Percentiles rank a stretch among this genome's conserved stretches.
Evolutionary conservation across 2,113 vertebrate species (phyloP).

Genomic region (Neotragus pygmaeus): DNA sequence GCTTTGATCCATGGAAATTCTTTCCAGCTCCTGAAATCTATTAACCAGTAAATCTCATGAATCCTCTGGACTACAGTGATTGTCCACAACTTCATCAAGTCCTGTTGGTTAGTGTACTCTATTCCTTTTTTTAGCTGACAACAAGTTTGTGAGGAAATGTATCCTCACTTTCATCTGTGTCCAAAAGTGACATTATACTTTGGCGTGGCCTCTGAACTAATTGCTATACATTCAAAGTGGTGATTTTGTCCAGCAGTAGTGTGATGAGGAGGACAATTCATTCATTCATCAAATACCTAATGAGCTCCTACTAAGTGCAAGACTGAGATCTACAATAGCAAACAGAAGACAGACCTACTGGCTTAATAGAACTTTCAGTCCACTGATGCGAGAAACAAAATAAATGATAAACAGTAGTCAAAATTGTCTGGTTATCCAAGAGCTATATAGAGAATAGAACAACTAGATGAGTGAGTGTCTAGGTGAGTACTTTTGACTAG

Average conservation of each 20-base stretch:
- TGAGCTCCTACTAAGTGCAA: neutral
- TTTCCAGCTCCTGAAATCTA: neutral
- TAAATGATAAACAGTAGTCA: neutral
- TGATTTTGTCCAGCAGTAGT: neutral
- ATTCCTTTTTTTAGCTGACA: neutral
- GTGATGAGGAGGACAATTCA: neutral
- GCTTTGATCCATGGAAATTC: neutral
- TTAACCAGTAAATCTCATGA: neutral
- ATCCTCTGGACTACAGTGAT: neutral
- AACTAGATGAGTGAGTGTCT: neutral
- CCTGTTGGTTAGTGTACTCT: neutral
- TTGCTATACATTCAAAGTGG: neutral
- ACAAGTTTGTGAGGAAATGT: neutral
- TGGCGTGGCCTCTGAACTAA: neutral
- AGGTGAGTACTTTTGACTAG: neutral
- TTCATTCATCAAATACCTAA: neutral
- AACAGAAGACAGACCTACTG: neutral
- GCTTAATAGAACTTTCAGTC: neutral
- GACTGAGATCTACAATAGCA: neutral
- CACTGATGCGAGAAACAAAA: neutral
- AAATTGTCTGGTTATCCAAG: neutral
- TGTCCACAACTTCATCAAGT: neutral
- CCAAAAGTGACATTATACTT: slow-evolving; percentile 2
- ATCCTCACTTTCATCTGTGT: neutral
- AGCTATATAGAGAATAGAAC: neutral